phyloP scores from a whole-genome alignment of 2,797 vertebrate genomes.

The Fistularia tabacaria region DNA sequence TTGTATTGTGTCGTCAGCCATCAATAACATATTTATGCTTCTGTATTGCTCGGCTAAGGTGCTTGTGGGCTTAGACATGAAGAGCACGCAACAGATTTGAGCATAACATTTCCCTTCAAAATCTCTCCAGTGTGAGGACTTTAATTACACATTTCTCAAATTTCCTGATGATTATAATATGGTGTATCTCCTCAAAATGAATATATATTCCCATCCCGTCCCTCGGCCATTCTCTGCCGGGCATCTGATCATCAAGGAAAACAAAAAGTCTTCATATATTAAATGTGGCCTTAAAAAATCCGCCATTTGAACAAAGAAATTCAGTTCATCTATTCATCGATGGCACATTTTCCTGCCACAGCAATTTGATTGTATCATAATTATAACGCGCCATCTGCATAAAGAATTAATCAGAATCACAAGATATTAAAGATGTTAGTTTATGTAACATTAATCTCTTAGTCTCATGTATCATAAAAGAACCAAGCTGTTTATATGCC shows the following conservation, averaged over 20 bases:
- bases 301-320: no score
- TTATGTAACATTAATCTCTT: slow-evolving; percentile 65
- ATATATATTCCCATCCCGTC: no score
- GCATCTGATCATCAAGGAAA: no score
- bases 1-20: slow-evolving; percentile 16
- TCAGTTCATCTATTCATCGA: slow-evolving; percentile 3
- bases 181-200: no score
- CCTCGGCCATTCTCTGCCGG: no score
- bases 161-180: no score
- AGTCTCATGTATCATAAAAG: slow-evolving; percentile 55
- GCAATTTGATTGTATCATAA: slow-evolving; percentile 34
- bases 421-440: slow-evolving; percentile 64
- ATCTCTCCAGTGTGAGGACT: slow-evolving; percentile 11
- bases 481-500: slow-evolving; percentile 63
- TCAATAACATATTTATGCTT: slow-evolving; percentile 47
- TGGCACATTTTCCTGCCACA: not conserved
- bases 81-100: slow-evolving; percentile 35
- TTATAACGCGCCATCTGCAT: slow-evolving; percentile 52
- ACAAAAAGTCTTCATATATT: no score
- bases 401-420: slow-evolving; percentile 60
- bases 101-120: not conserved
- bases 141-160: slow-evolving; percentile 4
- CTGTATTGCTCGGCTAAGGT: slow-evolving; percentile 33
- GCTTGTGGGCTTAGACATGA: slow-evolving; percentile 44
- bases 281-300: no score